Conservation (phyloP, 2,888 invertebrate species). For the Xestia c-nigrum region DNA sequence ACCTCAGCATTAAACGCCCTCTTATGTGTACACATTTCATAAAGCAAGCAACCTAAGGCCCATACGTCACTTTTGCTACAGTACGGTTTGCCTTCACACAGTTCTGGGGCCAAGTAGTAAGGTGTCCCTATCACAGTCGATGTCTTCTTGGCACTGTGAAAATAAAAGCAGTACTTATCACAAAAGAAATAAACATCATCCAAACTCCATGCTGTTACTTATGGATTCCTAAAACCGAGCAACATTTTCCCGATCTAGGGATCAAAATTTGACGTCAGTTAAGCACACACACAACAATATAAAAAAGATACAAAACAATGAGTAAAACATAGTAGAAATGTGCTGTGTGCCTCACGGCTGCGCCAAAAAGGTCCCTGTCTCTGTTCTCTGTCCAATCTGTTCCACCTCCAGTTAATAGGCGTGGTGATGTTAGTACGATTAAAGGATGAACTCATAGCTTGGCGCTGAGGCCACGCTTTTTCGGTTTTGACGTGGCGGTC, state of each 20-base stretch:
- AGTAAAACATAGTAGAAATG: no score
- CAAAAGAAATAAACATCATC: not conserved
- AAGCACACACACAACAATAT: no score
- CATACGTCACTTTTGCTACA: slow-evolving; percentile 96
- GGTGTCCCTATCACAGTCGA: slow-evolving; percentile 94
- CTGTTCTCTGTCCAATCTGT: no score
- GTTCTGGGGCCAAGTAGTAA: slow-evolving; percentile 96
- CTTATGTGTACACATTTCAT: slow-evolving; percentile 94
- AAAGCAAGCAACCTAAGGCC: slow-evolving; percentile 96
- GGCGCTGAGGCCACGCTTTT: no score
- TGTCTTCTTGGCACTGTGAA: slow-evolving; percentile 90
- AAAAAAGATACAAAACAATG: no score
- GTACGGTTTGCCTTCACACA: slow-evolving; percentile 94
- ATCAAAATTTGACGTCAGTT: no score
- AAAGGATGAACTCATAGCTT: no score
- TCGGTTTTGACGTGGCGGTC: no score
- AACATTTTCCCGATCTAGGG: not conserved
- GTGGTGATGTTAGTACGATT: not conserved
- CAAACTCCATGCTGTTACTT: not conserved
- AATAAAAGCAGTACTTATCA: not conserved
- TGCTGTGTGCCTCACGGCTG: no score
- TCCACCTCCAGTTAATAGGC: not conserved
- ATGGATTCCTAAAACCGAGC: not conserved
- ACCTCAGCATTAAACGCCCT: slow-evolving; percentile 94
- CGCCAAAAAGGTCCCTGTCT: no score